Base-by-base conservation (phyloP, 1,140 invertebrate species). In the Lepidotrigona ventralis region DNA sequence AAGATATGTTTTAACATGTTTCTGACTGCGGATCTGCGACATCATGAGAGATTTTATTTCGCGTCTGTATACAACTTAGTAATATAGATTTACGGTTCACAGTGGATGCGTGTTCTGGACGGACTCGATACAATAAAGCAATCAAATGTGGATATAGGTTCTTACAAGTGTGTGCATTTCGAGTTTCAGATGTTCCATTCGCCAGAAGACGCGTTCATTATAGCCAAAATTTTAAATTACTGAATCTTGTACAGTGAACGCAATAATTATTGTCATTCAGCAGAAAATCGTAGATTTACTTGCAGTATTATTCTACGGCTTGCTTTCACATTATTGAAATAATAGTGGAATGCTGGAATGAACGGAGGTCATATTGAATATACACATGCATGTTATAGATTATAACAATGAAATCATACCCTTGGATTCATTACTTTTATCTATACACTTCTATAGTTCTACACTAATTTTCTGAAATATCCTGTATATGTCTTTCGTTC, bases 401-500 rank as follows among this genome's bases (percentile, higher is more conserved):
- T 60, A 60, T 60, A 60, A 60, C n/a, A n/a, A n/a, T 60, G 58
- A 60, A 60, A 14, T 23, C 11, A n/a, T 60, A 60, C 58, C 2
- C 3, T 1, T 60, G 2, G 3, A n/a, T 60, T 4, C 23, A n/a
- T 46, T 46, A 46, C 39, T 46, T 46, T 46, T 46, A 8, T 46
- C 6, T 9, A 46, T 8, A 9, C 9, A 46, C 39, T 46, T 46
- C 39, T 46, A 8, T 46, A 9, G 8, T 46, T 46, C 8, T 46
- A 46, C 6, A 8, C 8, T 46, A 46, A 46, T 23, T 60, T 60
- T 60, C 58, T n/a, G 23, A 60, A n/a, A 60, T 4, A 12, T n/a
- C 58, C 12, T 60, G 14, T 60, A 54, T 68, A 83, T 74, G 9
- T 15, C 9, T 54, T 78, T 78, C 26, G 51, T 78, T 78, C 51